Evolutionary conservation across 2,797 vertebrate species (phyloP).

Genomic region (Trematomus bernacchii): DNA sequence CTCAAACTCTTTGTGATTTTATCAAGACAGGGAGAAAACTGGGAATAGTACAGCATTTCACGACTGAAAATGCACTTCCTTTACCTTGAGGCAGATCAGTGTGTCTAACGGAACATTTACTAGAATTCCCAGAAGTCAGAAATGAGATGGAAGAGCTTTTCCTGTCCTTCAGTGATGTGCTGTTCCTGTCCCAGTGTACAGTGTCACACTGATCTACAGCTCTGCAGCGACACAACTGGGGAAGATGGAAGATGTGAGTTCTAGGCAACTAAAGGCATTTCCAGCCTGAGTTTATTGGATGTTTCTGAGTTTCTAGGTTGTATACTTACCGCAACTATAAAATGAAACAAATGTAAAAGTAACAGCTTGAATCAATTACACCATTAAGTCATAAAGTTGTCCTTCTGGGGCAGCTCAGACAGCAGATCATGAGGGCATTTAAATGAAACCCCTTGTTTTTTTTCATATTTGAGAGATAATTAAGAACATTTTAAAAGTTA

Average conservation of each 20-base stretch:
- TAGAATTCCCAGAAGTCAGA: conserved; percentile 51
- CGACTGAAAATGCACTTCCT: conserved; percentile 44
- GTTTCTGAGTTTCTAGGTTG: conserved; percentile 31
- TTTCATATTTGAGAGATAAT: conserved; percentile 16
- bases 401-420: neutral
- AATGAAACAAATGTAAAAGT: conserved; percentile 15
- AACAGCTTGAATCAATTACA: neutral
- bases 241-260: conserved; percentile 52
- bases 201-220: conserved; percentile 46
- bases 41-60: conserved; percentile 36
- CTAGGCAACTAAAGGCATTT: conserved; percentile 41
- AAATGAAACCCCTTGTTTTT: conserved; percentile 9
- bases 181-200: conserved; percentile 50
- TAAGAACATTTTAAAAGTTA: neutral
- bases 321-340: conserved; percentile 8
- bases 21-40: conserved; percentile 46
- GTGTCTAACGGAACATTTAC: conserved; percentile 51
- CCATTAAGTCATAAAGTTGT: neutral
- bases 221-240: conserved; percentile 42
- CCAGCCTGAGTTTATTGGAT: conserved; percentile 17
- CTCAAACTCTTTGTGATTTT: conserved; percentile 50
- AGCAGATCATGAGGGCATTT: conserved; percentile 1
- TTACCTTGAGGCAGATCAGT: conserved; percentile 52
- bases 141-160: conserved; percentile 54
- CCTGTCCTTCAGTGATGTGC: conserved; percentile 19